Conservation (phyloP, 2,888 invertebrate species). For the Cephus pulcher region DNA sequence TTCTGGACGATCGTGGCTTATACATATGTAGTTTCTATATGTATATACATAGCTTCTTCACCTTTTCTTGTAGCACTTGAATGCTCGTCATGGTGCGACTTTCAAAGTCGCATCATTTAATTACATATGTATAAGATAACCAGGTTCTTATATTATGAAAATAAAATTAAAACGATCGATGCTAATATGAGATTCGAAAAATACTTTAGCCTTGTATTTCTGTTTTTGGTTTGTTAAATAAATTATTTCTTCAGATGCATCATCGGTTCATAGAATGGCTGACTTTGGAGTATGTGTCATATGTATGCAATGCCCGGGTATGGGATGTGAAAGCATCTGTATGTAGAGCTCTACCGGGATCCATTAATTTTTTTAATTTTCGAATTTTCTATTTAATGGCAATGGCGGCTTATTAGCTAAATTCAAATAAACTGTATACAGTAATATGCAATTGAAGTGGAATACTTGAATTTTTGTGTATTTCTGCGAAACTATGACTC, state of each 20-base stretch:
- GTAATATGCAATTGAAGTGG: no score
- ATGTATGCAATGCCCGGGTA: background rate
- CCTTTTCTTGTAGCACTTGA: background rate
- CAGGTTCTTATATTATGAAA: background rate
- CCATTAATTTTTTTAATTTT: no score
- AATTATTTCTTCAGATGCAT: background rate
- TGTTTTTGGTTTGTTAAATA: background rate
- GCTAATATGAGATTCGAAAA: background rate
- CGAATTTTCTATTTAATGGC: background rate
- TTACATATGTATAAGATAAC: background rate
- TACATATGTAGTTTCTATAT: no score
- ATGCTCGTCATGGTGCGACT: background rate
- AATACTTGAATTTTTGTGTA: no score
- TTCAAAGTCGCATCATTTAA: background rate
- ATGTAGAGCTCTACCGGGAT: background rate
- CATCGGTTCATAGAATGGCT: background rate
- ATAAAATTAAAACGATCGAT: background rate
- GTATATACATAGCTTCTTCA: background rate
- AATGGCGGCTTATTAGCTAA: background rate
- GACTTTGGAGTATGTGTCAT: background rate
- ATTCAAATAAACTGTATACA: background rate
- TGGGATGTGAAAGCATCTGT: background rate
- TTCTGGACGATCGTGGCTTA: background rate
- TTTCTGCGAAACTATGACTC: no score
- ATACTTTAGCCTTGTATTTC: background rate